Base-by-base conservation (phyloP, 35 echinoderm and acorn worm genomes). In the Heliocidaris tuberculata region DNA sequence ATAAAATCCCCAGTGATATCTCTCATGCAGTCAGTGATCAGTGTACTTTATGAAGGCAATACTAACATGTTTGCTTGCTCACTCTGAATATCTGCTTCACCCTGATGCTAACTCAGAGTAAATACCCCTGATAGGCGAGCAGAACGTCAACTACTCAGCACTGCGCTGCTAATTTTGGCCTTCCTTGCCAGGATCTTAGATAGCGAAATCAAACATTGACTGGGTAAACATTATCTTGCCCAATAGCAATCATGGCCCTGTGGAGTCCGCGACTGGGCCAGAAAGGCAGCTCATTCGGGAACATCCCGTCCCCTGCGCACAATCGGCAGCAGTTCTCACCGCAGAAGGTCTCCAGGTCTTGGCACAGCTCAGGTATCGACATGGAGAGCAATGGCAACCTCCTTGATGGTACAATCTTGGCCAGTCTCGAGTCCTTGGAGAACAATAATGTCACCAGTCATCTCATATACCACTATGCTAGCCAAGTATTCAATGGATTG, bases 381-480 rank as follows among this genome's bases (percentile, higher is more conserved):
- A 93, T 93, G 91, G 91, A 93, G 48, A 48, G 50, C 91, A 59
- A 59, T n/a, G 91, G 48, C 48, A 49, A 30, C n/a, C 91, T 93
- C 47, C 50, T 59, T 32, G 91, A 93, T n/a, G 91, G 91, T 15
- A 48, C 91, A 0, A 93, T 93, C 50, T 48, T 93, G 91, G 91
- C 91, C 50, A 93, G 91, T 31, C 91, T 93, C 5, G 91, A 93
- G 91, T 93, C 91, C 10, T 32, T 59, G 21, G 91, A 93, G 21
- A 93, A 93, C 50, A 93, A 93, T 27, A 93, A 93, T 13, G 50
- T 48, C 4, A 93, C 91, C 17, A 95, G 95, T 88, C 97, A 97
- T 48, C 78, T 93, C 31, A 95, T 97, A 16, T 97, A 96, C 54
- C 97, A 96, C 60, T 96, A 97, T 91, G 95, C 97, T 8, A 95